Conservation (phyloP, 2,113 vertebrate species). For the Syngnathus typhle region DNA sequence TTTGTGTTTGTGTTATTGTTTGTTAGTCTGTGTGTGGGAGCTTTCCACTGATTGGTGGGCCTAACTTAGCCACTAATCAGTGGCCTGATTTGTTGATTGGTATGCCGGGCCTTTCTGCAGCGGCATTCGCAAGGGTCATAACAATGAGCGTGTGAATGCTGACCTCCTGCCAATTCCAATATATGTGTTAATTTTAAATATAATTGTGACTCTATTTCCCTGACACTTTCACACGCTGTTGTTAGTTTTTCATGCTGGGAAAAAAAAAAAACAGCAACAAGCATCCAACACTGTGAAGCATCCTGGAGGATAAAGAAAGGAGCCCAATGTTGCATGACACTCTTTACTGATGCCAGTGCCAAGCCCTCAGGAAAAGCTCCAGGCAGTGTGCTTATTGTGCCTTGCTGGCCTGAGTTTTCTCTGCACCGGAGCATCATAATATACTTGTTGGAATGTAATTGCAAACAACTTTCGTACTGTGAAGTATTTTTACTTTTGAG, state of each 20-base stretch:
- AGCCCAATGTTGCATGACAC: conserved; percentile 25
- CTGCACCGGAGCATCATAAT: conserved; percentile 12
- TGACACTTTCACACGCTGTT: neutral
- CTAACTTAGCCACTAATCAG: too few species aligned
- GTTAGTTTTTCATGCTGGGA: neutral
- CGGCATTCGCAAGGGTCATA: too few species aligned
- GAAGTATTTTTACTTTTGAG: neutral
- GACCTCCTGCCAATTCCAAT: too few species aligned
- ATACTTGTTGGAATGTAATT: neutral
- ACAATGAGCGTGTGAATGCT: too few species aligned
- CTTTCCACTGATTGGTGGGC: too few species aligned
- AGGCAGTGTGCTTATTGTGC: conserved; percentile 29
- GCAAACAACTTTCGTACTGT: neutral
- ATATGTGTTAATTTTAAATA: neutral
- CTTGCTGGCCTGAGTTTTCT: conserved; percentile 10
- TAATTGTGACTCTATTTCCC: neutral
- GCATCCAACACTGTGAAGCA: neutral
- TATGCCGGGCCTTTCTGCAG: too few species aligned
- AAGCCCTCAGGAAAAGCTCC: conserved; percentile 36
- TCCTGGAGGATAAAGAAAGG: conserved; percentile 23
- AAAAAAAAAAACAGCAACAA: neutral
- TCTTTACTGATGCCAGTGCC: conserved; percentile 16
- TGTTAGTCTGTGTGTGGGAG: too few species aligned
- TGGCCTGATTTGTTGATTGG: too few species aligned
- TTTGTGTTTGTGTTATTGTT: too few species aligned